Base-by-base conservation (phyloP, 2,888 invertebrate species). In the Eupithecia inturbata region DNA sequence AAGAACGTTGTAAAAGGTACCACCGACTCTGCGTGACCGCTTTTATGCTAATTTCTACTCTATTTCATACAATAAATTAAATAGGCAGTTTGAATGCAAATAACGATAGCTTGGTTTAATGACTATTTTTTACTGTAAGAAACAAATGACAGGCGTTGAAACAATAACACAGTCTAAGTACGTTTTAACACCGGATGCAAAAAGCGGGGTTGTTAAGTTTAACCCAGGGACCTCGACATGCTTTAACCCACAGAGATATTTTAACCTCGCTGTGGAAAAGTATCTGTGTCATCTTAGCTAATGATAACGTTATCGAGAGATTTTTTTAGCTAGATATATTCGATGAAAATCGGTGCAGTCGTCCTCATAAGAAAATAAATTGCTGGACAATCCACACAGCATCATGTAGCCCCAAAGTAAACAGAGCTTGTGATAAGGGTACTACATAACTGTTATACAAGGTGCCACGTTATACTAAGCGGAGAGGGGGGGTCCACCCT, bases 1-100 rank as follows among this genome's bases (percentile, higher is more conserved):
- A 75, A 75, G 73, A 77, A 85, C 85, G 87, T 89, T 91, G 91
- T 92, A 91, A 91, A 92, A 74, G 39, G 22, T 39, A 70, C 70
- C 60, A 14, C 49, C 57, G 39, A 53, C 69, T 26, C 28, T 74
- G 74, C 74, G 74, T 74, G 74, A 71, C 74, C 74, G 67, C 49
- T 74, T 66, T 74, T 70, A 74, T 74, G 74, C 63, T 71, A 68
- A 74, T 89, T 90, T 73, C 36, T n/a, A 60, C 57, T 72, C 91
- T 89, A 62, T 73, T 70, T 73, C 67, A 67, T 70, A 70, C 70
- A 73, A 67, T 67, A 70, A 73, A 70, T 66, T 19, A 62, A 73
- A 62, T 70, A 67, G 60, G 69, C 31, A 31, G 33, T 67, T 70
- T 70, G 49, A 62, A 73, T 70, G 70, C 60, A 70, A 73, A 67